Conservation (phyloP, 2,888 invertebrate species). For the Drosophila mulleri region DNA sequence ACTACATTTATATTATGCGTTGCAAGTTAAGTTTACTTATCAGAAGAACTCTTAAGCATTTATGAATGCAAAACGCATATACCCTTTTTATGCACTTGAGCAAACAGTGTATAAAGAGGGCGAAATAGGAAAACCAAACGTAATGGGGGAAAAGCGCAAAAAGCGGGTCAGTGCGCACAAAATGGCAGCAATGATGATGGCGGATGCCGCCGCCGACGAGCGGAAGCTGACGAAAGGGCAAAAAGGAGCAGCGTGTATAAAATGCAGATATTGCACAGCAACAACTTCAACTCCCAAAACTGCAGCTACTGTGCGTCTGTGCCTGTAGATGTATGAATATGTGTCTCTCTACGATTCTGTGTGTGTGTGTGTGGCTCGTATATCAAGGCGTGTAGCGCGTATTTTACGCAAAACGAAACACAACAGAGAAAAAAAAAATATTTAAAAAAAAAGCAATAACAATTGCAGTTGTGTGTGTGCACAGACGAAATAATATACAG, state of each 20-base stretch:
- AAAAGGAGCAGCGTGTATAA: conserved; percentile 54
- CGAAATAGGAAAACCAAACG: conserved; percentile 67
- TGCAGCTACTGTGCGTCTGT: conserved; percentile 11
- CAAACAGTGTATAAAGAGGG: conserved; percentile 20
- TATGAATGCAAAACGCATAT: background rate
- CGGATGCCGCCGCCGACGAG: conserved; percentile 62
- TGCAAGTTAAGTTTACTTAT: too few relatives aligned
- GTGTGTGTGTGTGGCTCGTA: conserved; percentile 34
- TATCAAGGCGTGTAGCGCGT: conserved; percentile 69
- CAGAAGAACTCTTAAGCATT: background rate
- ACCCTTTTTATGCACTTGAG: background rate
- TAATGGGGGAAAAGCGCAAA: conserved; percentile 74
- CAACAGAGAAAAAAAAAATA: conserved; percentile 33
- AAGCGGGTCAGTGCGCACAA: conserved; percentile 77
- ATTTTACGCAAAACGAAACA: conserved; percentile 68
- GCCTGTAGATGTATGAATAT: background rate
- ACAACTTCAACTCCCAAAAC: conserved; percentile 16
- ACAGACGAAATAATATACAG: conserved; percentile 60
- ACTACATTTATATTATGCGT: too few relatives aligned
- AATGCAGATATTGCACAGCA: conserved; percentile 69
- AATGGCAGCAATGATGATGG: conserved; percentile 75
- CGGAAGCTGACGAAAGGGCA: conserved; percentile 57
- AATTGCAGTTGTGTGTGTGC: conserved; percentile 33
- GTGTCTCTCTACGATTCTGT: background rate
- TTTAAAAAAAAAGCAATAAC: conserved; percentile 19